Evolutionary conservation across 2,888 invertebrate genomes (phyloP).

Genomic region (Hedychridium roseum): DNA sequence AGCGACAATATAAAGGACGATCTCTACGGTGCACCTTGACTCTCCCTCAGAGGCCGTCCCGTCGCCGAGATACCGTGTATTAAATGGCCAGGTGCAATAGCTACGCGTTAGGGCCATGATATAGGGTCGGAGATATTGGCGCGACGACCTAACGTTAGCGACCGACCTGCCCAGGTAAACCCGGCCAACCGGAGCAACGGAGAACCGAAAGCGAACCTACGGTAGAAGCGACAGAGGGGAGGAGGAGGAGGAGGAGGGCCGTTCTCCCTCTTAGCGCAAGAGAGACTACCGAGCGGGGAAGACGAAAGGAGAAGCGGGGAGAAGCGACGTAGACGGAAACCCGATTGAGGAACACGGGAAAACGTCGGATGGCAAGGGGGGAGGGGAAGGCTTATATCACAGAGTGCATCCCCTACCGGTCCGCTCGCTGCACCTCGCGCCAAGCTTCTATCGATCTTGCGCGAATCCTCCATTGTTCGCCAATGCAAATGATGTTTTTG

Average conservation of each 20-base stretch:
- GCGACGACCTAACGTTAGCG: conserved; percentile 12
- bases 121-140: conserved; percentile 12
- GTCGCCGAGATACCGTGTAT: conserved; percentile 37
- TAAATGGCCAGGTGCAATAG: conserved; percentile 36
- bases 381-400: background rate
- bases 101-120: conserved; percentile 4
- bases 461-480: too few relatives aligned
- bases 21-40: background rate
- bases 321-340: too few relatives aligned
- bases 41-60: conserved; percentile 13
- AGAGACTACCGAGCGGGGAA: too few relatives aligned
- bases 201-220: conserved; percentile 5
- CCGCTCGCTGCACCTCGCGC: too few relatives aligned
- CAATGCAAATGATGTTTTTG: too few relatives aligned
- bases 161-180: conserved; percentile 8
- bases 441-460: too few relatives aligned
- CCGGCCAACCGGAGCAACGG: conserved; percentile 11
- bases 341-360: background rate
- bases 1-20: conserved; percentile 7
- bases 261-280: too few relatives aligned
- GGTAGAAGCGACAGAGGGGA: background rate
- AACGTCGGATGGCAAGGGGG: background rate
- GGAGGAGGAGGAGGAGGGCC: background rate
- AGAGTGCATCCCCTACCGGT: background rate
- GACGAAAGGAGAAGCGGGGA: background rate